A percentile compares a stretch with the other conserved stretches of the same genome.
phyloP scores from a whole-genome alignment of 1,140 invertebrate genomes.

The Lepidurus couesii region DNA sequence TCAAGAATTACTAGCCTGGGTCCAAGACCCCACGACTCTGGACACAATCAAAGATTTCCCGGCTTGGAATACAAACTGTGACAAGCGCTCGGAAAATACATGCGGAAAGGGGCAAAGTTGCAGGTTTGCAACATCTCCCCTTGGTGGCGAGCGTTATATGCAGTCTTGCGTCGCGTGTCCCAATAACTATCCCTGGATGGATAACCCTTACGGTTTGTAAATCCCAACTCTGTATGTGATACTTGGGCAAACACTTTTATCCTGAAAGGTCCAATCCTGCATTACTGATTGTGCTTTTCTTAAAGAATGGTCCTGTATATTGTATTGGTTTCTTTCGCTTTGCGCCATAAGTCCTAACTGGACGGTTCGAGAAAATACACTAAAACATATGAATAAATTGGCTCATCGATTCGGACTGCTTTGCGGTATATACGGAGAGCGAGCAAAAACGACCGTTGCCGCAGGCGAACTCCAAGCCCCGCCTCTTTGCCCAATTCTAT shows the following conservation, averaged over 20 bases:
- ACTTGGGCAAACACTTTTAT: neutral
- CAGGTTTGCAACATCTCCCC: neutral
- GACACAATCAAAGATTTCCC: constrained; percentile 37
- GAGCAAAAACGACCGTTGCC: constrained; percentile 3
- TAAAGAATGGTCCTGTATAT: neutral
- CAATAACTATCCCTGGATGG: constrained; percentile 33
- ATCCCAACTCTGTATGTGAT: neutral
- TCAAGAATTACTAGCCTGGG: constrained; percentile 44
- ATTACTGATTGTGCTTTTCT: neutral
- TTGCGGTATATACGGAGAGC: neutral
- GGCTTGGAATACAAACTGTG: constrained; percentile 32
- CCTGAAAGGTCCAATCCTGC: neutral
- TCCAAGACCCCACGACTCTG: constrained; percentile 42
- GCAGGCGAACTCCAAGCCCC: neutral
- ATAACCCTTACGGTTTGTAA: constrained; percentile 29
- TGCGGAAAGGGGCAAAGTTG: neutral
- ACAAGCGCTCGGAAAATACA: neutral
- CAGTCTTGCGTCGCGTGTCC: constrained; percentile 28
- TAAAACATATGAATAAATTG: constrained; percentile 12
- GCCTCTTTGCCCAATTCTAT: neutral
- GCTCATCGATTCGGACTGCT: constrained; percentile 7
- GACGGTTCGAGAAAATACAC: neutral
- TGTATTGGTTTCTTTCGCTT: neutral
- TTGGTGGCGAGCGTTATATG: constrained; percentile 32
- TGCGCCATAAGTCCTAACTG: neutral